Evolutionary conservation across 2,113 vertebrate species (phyloP).

Genomic region (Megaceryle maxima): DNA sequence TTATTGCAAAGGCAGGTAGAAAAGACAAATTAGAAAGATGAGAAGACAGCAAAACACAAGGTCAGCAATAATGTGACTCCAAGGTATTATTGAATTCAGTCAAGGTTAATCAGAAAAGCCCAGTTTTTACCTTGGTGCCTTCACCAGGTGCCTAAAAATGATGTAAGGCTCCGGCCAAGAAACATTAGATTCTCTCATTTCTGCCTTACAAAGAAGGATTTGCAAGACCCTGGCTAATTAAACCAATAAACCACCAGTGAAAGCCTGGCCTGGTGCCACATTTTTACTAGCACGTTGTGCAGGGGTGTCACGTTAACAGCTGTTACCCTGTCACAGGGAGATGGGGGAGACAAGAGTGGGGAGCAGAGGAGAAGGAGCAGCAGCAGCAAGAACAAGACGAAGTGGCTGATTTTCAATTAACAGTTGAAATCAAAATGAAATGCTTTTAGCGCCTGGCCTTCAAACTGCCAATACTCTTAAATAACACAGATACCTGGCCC

Average conservation of each 20-base stretch:
- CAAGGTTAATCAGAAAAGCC: slow-evolving; percentile 43
- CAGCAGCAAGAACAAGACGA: background rate
- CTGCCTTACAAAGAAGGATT: slow-evolving; percentile 18
- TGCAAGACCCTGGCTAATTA: slow-evolving; percentile 57
- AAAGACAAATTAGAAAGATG: slow-evolving; percentile 47
- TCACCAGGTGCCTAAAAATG: slow-evolving; percentile 4
- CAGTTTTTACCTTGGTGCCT: background rate
- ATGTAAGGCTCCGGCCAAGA: slow-evolving; percentile 9
- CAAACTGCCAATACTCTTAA: slow-evolving; percentile 48
- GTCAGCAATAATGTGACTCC: slow-evolving; percentile 26
- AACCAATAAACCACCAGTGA: slow-evolving; percentile 70
- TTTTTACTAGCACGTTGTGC: background rate
- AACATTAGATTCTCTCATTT: slow-evolving; percentile 16
- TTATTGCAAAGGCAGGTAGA: slow-evolving; percentile 11
- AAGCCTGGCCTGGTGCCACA: slow-evolving; percentile 15
- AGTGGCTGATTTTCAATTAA: slow-evolving; percentile 55
- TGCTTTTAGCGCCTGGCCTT: slow-evolving; percentile 13
- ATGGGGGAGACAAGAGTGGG: accelerated
- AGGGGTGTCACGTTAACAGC: background rate
- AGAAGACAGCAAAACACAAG: slow-evolving; percentile 36
- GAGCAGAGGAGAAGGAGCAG: background rate
- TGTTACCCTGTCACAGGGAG: background rate
- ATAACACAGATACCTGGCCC: slow-evolving; percentile 34
- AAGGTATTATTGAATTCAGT: background rate
- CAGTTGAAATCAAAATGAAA: slow-evolving; percentile 47